These are phyloP conservation scores for Atta texana DNA, from an alignment of 1,140 invertebrate species.

Conservation along the genomic window DNA sequence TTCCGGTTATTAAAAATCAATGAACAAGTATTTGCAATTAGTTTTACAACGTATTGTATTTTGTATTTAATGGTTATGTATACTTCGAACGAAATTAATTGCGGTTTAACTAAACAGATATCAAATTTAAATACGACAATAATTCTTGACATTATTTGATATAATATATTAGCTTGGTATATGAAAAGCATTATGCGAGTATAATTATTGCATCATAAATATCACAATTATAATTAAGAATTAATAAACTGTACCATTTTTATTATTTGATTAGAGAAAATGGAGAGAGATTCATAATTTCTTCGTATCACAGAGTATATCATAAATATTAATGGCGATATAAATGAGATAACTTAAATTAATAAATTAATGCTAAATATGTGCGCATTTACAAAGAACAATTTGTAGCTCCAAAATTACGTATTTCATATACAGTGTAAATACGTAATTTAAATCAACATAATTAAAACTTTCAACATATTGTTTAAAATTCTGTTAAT, in stretches of 20 bases:
- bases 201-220: background rate
- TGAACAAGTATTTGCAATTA: background rate
- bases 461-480: slow-evolving; percentile 5
- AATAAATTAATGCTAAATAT: background rate
- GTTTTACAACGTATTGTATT: background rate
- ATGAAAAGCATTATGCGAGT: background rate
- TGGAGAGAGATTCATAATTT: background rate
- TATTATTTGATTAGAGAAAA: background rate
- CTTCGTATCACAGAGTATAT: background rate
- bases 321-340: background rate
- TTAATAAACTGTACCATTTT: slow-evolving; percentile 1
- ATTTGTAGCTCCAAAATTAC: background rate
- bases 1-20: background rate
- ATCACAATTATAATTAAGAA: background rate
- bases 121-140: background rate
- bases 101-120: background rate
- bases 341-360: background rate
- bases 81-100: background rate
- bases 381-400: slow-evolving; percentile 17
- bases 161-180: background rate
- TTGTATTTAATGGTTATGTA: background rate
- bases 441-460: background rate
- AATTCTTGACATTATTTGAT: background rate
- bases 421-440: background rate
- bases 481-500: background rate